Percentiles rank a stretch among this genome's conserved stretches.
Evolutionary conservation across 2,888 invertebrate species (phyloP).

Genomic region (Alloscopus bannaensis): DNA sequence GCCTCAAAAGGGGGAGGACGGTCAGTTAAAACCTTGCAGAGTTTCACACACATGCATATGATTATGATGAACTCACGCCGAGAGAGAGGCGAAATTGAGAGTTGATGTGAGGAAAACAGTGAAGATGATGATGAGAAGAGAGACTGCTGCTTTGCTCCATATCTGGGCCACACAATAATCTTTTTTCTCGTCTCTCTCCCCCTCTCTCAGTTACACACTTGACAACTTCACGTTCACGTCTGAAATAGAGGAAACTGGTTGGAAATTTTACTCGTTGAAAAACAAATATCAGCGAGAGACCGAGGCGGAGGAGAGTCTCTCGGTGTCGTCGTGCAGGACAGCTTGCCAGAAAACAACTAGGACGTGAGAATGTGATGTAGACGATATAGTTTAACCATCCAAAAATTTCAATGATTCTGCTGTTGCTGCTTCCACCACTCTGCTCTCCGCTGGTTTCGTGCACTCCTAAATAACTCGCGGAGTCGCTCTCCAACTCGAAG

Average conservation of each 20-base stretch:
- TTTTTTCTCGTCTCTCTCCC: background rate
- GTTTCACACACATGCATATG: too few relatives aligned
- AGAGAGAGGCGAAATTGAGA: constrained; percentile 30
- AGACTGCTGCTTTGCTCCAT: constrained; percentile 29
- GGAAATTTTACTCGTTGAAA: constrained; percentile 20
- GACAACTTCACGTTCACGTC: too few relatives aligned
- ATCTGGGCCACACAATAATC: constrained; percentile 46
- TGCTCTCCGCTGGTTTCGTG: constrained; percentile 7
- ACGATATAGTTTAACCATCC: constrained; percentile 65
- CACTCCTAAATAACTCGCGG: constrained; percentile 30
- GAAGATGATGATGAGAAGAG: constrained; percentile 31
- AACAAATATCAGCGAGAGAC: constrained; percentile 13
- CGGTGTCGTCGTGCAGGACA: constrained; percentile 68
- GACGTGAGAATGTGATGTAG: constrained; percentile 70
- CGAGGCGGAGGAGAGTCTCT: constrained; percentile 64
- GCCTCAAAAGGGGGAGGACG: too few relatives aligned
- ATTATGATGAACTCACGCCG: too few relatives aligned
- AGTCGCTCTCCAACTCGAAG: too few relatives aligned
- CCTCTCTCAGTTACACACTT: background rate
- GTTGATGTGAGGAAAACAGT: too few relatives aligned
- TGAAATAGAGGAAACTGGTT: too few relatives aligned
- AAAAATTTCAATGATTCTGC: constrained; percentile 59
- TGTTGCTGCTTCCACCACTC: constrained; percentile 33
- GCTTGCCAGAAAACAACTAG: constrained; percentile 73
- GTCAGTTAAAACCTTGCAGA: too few relatives aligned